phyloP scores from a whole-genome alignment of 2,888 invertebrate species.

The Orchesellides sinensis region DNA sequence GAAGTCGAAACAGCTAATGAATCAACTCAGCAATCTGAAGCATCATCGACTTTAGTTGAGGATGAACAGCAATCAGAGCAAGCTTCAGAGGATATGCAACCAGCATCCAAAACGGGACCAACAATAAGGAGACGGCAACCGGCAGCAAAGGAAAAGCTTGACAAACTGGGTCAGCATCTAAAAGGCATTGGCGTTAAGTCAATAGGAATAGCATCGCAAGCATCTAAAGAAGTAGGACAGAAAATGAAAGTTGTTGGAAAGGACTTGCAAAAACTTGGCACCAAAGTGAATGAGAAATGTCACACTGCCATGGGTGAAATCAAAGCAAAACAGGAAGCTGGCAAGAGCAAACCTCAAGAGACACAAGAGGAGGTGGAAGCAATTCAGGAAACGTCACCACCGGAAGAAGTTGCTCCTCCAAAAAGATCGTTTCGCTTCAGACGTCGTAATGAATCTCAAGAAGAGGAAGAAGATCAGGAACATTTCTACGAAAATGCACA shows the following conservation, averaged over 20 bases:
- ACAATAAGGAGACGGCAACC: constrained; percentile 41
- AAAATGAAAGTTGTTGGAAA: constrained; percentile 67
- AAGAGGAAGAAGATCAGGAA: constrained; percentile 76
- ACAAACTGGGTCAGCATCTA: constrained; percentile 66
- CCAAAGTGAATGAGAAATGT: constrained; percentile 61
- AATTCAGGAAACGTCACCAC: constrained; percentile 69
- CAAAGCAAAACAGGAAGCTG: constrained; percentile 58
- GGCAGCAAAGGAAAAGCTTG: constrained; percentile 64
- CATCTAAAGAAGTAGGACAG: constrained; percentile 65
- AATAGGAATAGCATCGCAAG: constrained; percentile 69
- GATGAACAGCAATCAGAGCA: neutral
- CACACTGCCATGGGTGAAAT: constrained; percentile 69
- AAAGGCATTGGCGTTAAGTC: constrained; percentile 69
- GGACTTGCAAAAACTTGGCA: constrained; percentile 68
- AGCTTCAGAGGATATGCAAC: constrained; percentile 31
- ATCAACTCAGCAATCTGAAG: neutral
- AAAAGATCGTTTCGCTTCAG: constrained; percentile 59
- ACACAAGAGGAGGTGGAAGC: constrained; percentile 62
- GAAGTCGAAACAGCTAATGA: constrained; percentile 1
- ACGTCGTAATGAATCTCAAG: constrained; percentile 55
- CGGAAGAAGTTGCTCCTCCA: constrained; percentile 34
- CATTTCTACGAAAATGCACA: constrained; percentile 49
- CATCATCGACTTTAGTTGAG: neutral
- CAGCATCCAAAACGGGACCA: constrained; percentile 35
- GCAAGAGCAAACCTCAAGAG: constrained; percentile 20